These are phyloP conservation scores for Bombus superbus DNA, from an alignment of 1,140 invertebrate genomes.

Conservation along the genomic window DNA sequence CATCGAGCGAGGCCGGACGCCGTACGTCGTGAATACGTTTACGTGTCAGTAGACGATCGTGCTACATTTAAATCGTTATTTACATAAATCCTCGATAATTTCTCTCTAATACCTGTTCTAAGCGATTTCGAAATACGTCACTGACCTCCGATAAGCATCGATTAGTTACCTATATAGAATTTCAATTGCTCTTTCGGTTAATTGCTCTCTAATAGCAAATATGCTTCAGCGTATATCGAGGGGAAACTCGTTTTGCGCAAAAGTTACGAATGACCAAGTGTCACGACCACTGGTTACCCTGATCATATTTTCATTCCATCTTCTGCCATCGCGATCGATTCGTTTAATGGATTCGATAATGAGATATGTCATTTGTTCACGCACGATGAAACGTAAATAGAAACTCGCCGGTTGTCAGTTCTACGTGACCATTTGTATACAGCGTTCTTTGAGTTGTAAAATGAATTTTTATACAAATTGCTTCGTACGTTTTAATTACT, in stretches of 20 bases:
- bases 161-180: conserved; percentile 51
- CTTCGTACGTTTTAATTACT: neutral
- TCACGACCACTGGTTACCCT: conserved; percentile 23
- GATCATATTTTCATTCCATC: conserved; percentile 24
- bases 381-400: neutral
- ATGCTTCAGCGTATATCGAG: neutral
- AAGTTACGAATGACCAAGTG: conserved; percentile 25
- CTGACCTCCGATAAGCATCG: conserved; percentile 21
- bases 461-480: neutral
- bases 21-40: conserved; percentile 49
- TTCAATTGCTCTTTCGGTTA: conserved; percentile 51
- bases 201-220: conserved; percentile 52
- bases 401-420: neutral
- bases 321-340: conserved; percentile 40
- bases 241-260: conserved; percentile 47
- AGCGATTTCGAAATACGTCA: conserved; percentile 8
- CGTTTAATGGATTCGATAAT: conserved; percentile 44
- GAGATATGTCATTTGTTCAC: conserved; percentile 23
- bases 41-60: conserved; percentile 8
- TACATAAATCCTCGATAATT: neutral
- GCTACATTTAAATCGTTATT: conserved; percentile 6
- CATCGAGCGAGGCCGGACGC: conserved; percentile 35
- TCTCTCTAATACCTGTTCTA: conserved; percentile 2
- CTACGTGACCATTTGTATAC: neutral
- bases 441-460: too few species aligned